These are phyloP conservation scores for Pteronura brasiliensis DNA, from an alignment of 2,113 vertebrate species.

Conservation along the genomic window DNA sequence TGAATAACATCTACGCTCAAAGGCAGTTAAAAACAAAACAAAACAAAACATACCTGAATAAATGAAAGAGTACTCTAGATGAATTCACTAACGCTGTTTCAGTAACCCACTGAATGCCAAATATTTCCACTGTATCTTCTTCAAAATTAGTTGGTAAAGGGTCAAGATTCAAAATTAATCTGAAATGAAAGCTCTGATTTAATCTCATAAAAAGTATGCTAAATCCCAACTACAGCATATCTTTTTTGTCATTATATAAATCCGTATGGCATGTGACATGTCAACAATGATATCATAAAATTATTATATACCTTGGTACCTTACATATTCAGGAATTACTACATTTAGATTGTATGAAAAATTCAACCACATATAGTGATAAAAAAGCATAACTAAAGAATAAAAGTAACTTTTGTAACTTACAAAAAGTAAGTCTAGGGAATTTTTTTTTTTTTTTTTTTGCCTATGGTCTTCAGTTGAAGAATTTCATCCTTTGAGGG, in stretches of 20 bases:
- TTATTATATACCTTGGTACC: neutral
- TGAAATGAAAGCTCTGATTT: slow-evolving; percentile 78
- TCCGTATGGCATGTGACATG: neutral
- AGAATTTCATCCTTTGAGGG: neutral
- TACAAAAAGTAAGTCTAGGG: neutral
- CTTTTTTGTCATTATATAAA: neutral
- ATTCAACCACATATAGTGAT: neutral
- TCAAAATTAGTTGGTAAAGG: slow-evolving; percentile 93
- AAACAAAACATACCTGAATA: slow-evolving; percentile 87
- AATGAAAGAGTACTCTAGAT: slow-evolving; percentile 91
- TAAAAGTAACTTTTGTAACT: neutral
- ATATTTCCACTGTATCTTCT: slow-evolving; percentile 90
- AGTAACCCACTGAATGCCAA: slow-evolving; percentile 95
- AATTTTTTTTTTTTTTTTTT: neutral
- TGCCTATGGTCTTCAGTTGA: neutral
- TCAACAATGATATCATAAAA: neutral
- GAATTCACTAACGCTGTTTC: slow-evolving; percentile 94
- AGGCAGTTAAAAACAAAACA: neutral
- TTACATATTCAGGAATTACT: neutral
- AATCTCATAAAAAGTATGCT: slow-evolving; percentile 5
- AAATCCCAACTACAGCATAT: neutral
- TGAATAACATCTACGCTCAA: neutral
- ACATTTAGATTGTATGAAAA: neutral
- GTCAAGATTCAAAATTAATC: slow-evolving; percentile 91
- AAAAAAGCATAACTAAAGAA: neutral